Percentiles rank a stretch among this genome's conserved stretches.
Conservation (phyloP, 2,113 vertebrate species). For the Astur gentilis region DNA sequence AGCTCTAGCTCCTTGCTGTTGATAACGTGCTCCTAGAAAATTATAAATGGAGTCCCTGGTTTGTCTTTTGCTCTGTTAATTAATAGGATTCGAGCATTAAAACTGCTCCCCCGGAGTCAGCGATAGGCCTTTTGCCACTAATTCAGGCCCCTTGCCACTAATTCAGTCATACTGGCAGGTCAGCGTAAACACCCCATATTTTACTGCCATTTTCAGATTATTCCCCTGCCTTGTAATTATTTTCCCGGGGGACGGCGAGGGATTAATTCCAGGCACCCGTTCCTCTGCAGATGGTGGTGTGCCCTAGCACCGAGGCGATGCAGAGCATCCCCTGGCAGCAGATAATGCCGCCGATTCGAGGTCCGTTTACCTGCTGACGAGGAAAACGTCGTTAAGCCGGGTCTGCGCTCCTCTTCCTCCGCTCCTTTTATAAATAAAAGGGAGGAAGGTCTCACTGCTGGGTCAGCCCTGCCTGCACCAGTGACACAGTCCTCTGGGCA, state of each 20-base stretch:
- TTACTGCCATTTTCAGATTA: not conserved
- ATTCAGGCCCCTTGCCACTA: not conserved
- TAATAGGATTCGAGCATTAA: not conserved
- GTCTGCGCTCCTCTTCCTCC: not conserved
- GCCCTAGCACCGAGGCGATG: not conserved
- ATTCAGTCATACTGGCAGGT: not conserved
- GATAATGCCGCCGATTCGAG: not conserved
- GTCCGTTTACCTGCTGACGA: not conserved
- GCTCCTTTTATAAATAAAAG: fast-evolving
- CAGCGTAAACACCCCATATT: not conserved
- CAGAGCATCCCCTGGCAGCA: not conserved
- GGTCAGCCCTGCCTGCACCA: not conserved
- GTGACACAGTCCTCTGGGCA: fast-evolving
- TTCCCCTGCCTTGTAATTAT: not conserved
- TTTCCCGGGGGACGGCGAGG: not conserved
- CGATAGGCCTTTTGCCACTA: not conserved
- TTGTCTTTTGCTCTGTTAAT: not conserved
- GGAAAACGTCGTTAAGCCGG: not conserved
- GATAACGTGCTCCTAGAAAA: not conserved
- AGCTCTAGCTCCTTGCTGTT: not conserved
- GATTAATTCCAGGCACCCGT: not conserved
- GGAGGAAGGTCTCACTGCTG: not conserved
- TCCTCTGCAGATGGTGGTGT: not conserved
- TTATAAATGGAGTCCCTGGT: not conserved
- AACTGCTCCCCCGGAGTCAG: not conserved